These are phyloP conservation scores for Euphonia xanthogaster DNA, from an alignment of 2,797 vertebrate genomes.

Conservation along the genomic window DNA sequence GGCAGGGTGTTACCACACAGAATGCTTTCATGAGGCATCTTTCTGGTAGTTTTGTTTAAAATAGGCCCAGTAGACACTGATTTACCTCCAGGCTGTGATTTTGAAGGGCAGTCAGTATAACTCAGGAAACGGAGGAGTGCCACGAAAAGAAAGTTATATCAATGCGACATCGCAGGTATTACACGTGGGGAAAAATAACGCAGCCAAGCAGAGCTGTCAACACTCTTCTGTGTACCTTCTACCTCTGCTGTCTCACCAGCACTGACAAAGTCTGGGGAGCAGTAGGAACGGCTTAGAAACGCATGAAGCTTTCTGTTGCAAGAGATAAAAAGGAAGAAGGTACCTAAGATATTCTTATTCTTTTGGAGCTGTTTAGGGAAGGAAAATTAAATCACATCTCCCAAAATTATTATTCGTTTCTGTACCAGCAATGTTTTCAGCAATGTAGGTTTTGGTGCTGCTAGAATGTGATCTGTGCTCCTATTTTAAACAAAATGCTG, in stretches of 20 bases:
- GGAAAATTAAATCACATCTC: not conserved
- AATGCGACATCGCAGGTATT: conserved; percentile 53
- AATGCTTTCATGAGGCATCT: not conserved
- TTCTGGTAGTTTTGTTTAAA: not conserved
- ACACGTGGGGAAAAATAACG: not conserved
- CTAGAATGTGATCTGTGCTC: not conserved
- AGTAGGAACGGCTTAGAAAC: not conserved
- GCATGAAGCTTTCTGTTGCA: conserved; percentile 1
- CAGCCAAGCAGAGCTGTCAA: conserved; percentile 48
- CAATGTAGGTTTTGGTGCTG: not conserved
- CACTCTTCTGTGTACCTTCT: conserved; percentile 1
- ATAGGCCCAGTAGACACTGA: not conserved
- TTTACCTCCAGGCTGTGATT: conserved; percentile 11
- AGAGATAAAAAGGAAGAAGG: not conserved
- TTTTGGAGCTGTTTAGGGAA: not conserved
- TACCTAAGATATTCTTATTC: not conserved
- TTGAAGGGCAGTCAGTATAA: conserved; percentile 46
- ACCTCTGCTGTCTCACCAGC: not conserved
- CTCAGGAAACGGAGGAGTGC: not conserved
- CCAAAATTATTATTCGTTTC: not conserved
- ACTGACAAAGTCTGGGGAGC: conserved; percentile 17
- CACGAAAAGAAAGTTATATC: not conserved
- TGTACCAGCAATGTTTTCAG: not conserved
- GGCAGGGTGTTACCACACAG: not conserved
- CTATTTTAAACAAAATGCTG: not conserved